phyloP scores from a whole-genome alignment of 2,888 invertebrate species.

The Acanthosoma haemorrhoidale region DNA sequence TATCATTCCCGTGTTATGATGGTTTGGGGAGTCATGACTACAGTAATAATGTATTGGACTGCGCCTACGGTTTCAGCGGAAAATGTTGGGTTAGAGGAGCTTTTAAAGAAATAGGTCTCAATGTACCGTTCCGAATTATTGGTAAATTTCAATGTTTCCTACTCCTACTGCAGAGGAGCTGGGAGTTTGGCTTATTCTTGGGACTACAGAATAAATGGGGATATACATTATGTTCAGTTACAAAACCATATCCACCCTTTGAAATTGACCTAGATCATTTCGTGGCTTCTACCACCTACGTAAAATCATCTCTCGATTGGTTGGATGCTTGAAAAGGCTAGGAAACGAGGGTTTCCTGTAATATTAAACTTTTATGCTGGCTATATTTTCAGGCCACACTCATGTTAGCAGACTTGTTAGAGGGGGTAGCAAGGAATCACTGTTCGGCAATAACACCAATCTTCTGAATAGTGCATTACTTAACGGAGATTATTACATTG shows the following conservation, averaged over 20 bases:
- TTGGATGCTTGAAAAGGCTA: background rate
- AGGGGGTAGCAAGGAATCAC: too few relatives aligned
- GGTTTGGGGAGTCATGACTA: background rate
- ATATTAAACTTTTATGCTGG: background rate
- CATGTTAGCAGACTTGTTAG: background rate
- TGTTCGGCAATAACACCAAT: background rate
- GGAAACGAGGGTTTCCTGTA: background rate
- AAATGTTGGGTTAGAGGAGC: background rate
- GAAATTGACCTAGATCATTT: background rate
- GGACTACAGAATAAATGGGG: background rate
- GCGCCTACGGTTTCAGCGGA: background rate
- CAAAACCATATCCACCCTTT: background rate
- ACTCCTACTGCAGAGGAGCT: background rate
- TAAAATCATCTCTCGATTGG: background rate
- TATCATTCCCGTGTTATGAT: background rate
- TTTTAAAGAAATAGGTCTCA: background rate
- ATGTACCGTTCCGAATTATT: background rate
- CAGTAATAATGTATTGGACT: background rate
- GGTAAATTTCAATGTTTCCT: background rate
- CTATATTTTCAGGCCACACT: background rate
- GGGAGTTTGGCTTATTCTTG: background rate
- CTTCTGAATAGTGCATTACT: background rate
- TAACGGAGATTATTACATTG: background rate
- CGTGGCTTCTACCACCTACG: background rate
- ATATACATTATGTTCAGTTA: background rate